Evolutionary conservation across 2,888 invertebrate genomes (phyloP), one percentile per base, ranked within the genome.

Genomic region (Ichneumoninae sp.): DNA sequence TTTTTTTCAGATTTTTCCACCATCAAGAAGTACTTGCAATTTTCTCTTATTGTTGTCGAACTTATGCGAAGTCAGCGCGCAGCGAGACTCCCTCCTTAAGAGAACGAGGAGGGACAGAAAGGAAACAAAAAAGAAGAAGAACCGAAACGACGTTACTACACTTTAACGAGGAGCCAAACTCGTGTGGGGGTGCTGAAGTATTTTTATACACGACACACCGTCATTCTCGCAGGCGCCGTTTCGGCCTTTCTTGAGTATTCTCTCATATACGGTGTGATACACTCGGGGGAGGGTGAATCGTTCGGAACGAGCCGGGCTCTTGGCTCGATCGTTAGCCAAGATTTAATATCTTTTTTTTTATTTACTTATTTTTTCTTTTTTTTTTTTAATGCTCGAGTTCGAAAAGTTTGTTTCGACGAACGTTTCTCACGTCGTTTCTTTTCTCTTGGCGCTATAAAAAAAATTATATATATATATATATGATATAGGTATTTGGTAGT

Each of bases 281-380:
- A 54, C 16, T 1, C 30, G 0, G 13, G 19, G 30, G 16, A 47
- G 75, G 50, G 26, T 65, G 57, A 54, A 77, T 68, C 40, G 57
- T 71, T 71, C 33, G 36, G 19, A 7, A 47, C 50, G 50, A 70
- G 54, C 19, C 57, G 13, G 50, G 47, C 36, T 50, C 44, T 70
- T 26, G n/a, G 54, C 44, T 69, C 36, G 76, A 80, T 80, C 83
- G 75, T 80, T 80, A 76, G 68, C 57, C 65, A 83, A 83, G 68
- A 81, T 81, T 81, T 81, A 54, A 83, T 81, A 73, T 69, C 68
- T 44, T 54, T 81, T 36, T 52, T 70, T 36, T 26, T 36, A 30
- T 4, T 30, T 30, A 30, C 30, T 30, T 4, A 30, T 30, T 30
- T 30, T 30, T 30, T 30, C 0, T 19, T 47, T 47, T 60, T 33